These are phyloP conservation scores for Thereva nobilitata DNA, from an alignment of 2,888 invertebrate genomes.

Conservation along the genomic window DNA sequence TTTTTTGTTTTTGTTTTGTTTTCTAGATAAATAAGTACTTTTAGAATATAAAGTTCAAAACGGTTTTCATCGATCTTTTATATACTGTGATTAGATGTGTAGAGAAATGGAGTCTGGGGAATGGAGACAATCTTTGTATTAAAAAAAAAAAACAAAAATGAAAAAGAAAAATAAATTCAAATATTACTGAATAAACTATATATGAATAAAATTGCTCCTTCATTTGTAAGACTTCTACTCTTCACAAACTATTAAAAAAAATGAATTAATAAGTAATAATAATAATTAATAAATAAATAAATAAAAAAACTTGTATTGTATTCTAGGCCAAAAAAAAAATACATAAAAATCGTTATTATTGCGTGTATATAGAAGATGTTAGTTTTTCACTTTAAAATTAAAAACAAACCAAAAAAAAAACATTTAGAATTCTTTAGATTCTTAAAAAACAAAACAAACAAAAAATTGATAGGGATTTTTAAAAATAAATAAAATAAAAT, in stretches of 20 bases:
- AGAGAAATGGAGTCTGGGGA: not conserved
- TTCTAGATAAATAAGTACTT: slow-evolving; percentile 23
- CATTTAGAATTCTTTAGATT: too few relatives aligned
- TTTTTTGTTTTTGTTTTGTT: slow-evolving; percentile 1
- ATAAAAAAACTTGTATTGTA: not conserved
- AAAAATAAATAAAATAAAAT: too few relatives aligned
- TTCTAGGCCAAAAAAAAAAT: too few relatives aligned
- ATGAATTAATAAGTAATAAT: slow-evolving; percentile 4
- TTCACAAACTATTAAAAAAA: slow-evolving; percentile 14
- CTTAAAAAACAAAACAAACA: too few relatives aligned
- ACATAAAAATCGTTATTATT: too few relatives aligned
- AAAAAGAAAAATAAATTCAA: too few relatives aligned
- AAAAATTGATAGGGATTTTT: too few relatives aligned
- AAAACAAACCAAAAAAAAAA: too few relatives aligned
- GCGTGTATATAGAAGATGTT: too few relatives aligned
- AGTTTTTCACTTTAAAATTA: too few relatives aligned
- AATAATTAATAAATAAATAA: slow-evolving; percentile 15
- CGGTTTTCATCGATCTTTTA: slow-evolving; percentile 33
- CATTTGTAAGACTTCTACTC: slow-evolving; percentile 3
- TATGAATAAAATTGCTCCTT: not conserved
- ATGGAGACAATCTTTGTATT: slow-evolving; percentile 1
- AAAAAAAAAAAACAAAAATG: not conserved
- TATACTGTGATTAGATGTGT: slow-evolving; percentile 30
- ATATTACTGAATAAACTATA: not conserved
- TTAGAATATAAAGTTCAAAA: slow-evolving; percentile 28